Evolutionary conservation across 2,888 invertebrate genomes (phyloP), one percentile per base, ranked within the genome.

Genomic region (Agrochola lota): DNA sequence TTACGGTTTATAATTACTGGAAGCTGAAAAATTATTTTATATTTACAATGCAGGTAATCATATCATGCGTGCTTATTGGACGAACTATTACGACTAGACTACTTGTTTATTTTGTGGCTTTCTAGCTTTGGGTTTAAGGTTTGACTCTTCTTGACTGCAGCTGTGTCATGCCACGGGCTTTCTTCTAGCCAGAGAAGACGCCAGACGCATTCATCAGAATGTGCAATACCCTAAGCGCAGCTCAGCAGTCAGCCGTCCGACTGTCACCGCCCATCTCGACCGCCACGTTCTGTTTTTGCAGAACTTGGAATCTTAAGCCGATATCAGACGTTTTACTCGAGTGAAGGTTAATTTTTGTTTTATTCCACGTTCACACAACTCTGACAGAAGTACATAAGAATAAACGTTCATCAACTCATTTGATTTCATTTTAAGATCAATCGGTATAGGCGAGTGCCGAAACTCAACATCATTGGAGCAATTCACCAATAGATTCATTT

Each of bases 1-100:
- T 66, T 70, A 64, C 46, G 30, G 67, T 66, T 66, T 78, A 55
- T 46, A 63, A 71, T 63, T n/a, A 77, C 35, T 64, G 26, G 7
- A 46, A 62, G 8, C 12, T 23, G 43, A 35, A 55, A 62, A 43
- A 52, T 9, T 26, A 17, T 23, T 23, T n/a, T n/a, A 63, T 40
- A 49, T 55, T 68, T 35, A 15, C 12, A 30, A 77, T 68, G 35
- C 35, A 69, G 20, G 6, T 35, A 26, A 35, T 43, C 20, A 2
- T 43, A 20, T 52, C 26, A 35, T 7, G 35, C 2, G 26, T 55
- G 8, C 12, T 26, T 7, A 26, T 23, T 35, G 26, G 12, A 55
- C 0, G n/a, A 43, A 17, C 20, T 77, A 15, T 43, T 43, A 23
- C 4, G 7, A 15, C 20, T 62, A 52, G 23, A n/a, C 5, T 72